Percentiles rank a stretch among this genome's conserved stretches.
Evolutionary conservation across 2,113 vertebrate species (phyloP).

Genomic region (Corythaeola cristata): DNA sequence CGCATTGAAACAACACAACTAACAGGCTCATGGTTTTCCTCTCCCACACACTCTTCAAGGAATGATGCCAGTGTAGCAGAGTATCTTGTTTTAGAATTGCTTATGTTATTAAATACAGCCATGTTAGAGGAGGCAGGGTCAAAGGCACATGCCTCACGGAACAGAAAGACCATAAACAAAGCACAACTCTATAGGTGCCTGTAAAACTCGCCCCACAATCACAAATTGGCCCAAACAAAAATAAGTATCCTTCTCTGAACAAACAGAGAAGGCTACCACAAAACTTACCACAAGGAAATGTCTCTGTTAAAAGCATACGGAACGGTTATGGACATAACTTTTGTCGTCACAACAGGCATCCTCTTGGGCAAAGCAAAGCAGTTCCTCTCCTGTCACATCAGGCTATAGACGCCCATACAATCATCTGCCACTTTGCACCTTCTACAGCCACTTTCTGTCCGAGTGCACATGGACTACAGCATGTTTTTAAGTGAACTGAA

Average conservation of each 20-base stretch:
- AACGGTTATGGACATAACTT: not conserved
- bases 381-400: not conserved
- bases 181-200: rapidly evolving
- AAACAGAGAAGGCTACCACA: not conserved
- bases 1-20: not conserved
- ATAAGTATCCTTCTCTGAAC: not conserved
- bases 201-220: not conserved
- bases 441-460: not conserved
- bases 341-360: not conserved
- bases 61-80: not conserved
- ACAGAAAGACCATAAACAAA: not conserved
- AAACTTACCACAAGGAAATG: not conserved
- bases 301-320: not conserved
- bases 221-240: not conserved
- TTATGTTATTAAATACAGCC: not conserved
- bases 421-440: not conserved
- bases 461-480: rapidly evolving
- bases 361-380: not conserved
- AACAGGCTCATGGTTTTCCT: not conserved
- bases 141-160: not conserved
- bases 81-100: not conserved
- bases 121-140: not conserved
- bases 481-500: rapidly evolving
- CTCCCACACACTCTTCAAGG: not conserved
- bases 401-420: rapidly evolving